These are phyloP conservation scores for Sesia bembeciformis DNA, from an alignment of 2,888 invertebrate genomes.

Conservation along the genomic window DNA sequence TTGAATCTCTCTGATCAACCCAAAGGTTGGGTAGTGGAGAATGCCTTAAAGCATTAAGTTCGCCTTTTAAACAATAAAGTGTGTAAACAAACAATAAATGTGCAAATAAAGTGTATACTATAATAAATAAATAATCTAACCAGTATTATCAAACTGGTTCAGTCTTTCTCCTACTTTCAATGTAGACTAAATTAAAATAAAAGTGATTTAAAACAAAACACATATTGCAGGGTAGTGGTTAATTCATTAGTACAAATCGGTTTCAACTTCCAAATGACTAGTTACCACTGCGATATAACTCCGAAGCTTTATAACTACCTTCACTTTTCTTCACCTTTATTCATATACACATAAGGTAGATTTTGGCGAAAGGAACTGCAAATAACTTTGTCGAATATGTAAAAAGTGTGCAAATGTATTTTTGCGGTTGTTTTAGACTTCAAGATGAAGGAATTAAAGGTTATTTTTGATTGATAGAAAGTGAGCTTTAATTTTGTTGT, in stretches of 20 bases:
- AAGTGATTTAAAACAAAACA: too few species aligned
- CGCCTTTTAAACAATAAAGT: too few species aligned
- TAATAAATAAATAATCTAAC: too few species aligned
- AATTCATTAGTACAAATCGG: conserved; percentile 40
- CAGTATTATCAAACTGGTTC: too few species aligned
- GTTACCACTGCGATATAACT: conserved; percentile 5
- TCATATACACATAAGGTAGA: too few species aligned
- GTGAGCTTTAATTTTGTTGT: conserved; percentile 19
- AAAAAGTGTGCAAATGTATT: conserved; percentile 6
- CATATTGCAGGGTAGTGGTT: conserved; percentile 20
- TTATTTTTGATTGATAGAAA: conserved; percentile 6
- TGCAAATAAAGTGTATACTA: too few species aligned
- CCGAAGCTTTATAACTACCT: background rate
- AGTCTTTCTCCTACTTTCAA: too few species aligned
- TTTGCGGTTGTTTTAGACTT: conserved; percentile 6
- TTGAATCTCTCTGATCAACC: too few species aligned
- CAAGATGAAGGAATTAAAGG: conserved; percentile 5
- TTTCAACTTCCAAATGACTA: conserved; percentile 26
- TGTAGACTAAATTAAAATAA: too few species aligned
- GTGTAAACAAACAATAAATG: too few species aligned
- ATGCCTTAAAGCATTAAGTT: too few species aligned
- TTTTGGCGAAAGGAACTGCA: conserved; percentile 2
- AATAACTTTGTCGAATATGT: conserved; percentile 18
- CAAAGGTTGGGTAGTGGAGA: too few species aligned
- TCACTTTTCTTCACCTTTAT: background rate